Percentiles rank a stretch among this genome's conserved stretches.
These are phyloP conservation scores for Acrocephalus kingi DNA, from an alignment of 2,113 vertebrate genomes.

Conservation along the genomic window DNA sequence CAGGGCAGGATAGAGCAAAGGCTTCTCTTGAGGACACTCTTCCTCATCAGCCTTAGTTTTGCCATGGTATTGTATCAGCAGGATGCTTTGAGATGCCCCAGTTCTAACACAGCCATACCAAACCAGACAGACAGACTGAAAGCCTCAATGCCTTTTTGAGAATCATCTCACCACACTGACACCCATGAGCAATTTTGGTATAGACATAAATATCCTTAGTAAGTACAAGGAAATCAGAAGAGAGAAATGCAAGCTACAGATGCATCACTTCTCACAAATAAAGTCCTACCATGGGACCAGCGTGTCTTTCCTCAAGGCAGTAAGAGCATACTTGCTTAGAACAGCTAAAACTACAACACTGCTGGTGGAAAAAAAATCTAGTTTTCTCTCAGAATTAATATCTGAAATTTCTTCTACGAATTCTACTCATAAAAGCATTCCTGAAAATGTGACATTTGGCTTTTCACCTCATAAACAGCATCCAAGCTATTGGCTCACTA, in stretches of 20 bases:
- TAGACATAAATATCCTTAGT: not conserved
- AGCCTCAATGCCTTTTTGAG: not conserved
- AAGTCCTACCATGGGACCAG: not conserved
- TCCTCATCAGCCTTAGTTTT: not conserved
- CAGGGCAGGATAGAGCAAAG: not conserved
- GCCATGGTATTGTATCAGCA: not conserved
- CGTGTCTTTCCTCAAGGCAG: not conserved
- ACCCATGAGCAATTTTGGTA: not conserved
- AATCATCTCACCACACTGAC: not conserved
- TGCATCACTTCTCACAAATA: not conserved
- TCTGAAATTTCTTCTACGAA: not conserved
- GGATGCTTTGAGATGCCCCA: not conserved
- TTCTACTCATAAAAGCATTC: not conserved
- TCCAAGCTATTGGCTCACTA: not conserved
- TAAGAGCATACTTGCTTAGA: not conserved
- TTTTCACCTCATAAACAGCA: not conserved
- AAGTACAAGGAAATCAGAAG: not conserved
- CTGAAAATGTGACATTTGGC: not conserved
- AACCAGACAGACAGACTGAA: not conserved
- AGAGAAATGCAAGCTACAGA: not conserved
- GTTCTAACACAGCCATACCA: not conserved
- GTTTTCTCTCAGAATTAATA: not conserved
- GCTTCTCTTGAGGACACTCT: not conserved
- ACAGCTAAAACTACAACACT: not conserved
- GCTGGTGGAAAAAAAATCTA: not conserved